A percentile compares a stretch with the other conserved stretches of the same genome.
Conservation (phyloP, 2,113 vertebrate genomes). For the Gyps fulvus region DNA sequence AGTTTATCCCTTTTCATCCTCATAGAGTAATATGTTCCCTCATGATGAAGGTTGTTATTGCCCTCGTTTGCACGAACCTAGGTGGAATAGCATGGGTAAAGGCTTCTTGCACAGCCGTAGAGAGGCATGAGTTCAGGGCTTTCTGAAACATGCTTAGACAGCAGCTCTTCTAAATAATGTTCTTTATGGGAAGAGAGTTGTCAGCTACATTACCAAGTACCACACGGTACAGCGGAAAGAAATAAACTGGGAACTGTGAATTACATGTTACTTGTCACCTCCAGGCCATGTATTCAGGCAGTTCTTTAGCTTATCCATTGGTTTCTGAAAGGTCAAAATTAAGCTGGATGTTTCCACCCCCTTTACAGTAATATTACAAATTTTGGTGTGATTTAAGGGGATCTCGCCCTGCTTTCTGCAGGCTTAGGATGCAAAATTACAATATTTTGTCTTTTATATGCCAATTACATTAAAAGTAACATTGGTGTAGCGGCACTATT, state of each 20-base stretch:
- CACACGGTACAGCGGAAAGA: background rate
- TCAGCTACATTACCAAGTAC: background rate
- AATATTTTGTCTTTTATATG: background rate
- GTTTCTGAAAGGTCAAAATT: background rate
- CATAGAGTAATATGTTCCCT: background rate
- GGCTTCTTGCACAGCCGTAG: background rate
- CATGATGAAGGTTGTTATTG: background rate
- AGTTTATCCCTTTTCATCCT: background rate
- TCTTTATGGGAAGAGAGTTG: background rate
- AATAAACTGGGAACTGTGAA: background rate
- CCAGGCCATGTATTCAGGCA: background rate
- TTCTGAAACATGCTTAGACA: background rate
- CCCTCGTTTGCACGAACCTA: accelerated
- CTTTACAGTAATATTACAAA: background rate
- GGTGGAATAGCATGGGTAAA: background rate
- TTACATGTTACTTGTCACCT: background rate
- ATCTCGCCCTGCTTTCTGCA: background rate
- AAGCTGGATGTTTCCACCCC: background rate
- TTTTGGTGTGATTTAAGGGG: background rate
- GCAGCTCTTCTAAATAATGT: background rate
- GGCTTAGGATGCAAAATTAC: background rate
- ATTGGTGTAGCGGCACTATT: background rate
- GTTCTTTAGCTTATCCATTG: background rate
- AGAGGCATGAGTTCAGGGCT: background rate
- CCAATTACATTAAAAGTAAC: background rate